These are phyloP conservation scores for Pogonophryne albipinna DNA, from an alignment of 2,797 vertebrate species.

Conservation along the genomic window DNA sequence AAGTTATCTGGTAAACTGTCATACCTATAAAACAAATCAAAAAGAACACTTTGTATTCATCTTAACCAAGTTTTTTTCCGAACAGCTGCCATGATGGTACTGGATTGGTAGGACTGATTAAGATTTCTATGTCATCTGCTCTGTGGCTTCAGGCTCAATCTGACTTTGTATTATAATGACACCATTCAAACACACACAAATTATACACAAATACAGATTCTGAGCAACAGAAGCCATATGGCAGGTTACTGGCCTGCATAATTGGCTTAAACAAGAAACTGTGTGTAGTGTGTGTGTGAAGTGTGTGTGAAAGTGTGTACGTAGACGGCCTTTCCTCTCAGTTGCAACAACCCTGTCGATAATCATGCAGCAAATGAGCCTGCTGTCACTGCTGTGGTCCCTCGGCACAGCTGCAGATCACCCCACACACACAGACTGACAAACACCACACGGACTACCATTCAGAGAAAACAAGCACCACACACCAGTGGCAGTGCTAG, in stretches of 20 bases:
- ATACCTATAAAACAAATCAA: background rate
- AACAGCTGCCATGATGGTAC: slow-evolving; percentile 2
- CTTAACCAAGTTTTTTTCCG: slow-evolving; percentile 8
- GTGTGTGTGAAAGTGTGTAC: slow-evolving; percentile 28
- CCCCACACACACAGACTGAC: slow-evolving; percentile 2
- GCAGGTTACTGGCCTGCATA: slow-evolving; percentile 71
- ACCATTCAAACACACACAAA: slow-evolving; percentile 24
- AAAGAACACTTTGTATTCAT: slow-evolving; percentile 2
- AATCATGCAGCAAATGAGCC: slow-evolving; percentile 81
- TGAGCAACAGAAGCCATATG: slow-evolving; percentile 71
- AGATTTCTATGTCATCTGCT: slow-evolving; percentile 50
- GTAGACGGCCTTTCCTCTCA: slow-evolving; percentile 57
- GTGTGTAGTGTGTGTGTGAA: slow-evolving; percentile 26
- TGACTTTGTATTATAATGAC: slow-evolving; percentile 58
- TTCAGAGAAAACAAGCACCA: background rate
- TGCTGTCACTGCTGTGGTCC: slow-evolving; percentile 73
- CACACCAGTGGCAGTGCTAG: background rate
- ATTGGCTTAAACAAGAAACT: slow-evolving; percentile 72
- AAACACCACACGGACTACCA: background rate
- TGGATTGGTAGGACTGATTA: slow-evolving; percentile 21
- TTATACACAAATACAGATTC: background rate
- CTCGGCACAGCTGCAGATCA: slow-evolving; percentile 59
- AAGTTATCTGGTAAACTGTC: background rate
- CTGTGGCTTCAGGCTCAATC: slow-evolving; percentile 32
- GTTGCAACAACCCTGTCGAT: slow-evolving; percentile 71